Conservation (phyloP, 2,888 invertebrate species). For the Papilio protenor region DNA sequence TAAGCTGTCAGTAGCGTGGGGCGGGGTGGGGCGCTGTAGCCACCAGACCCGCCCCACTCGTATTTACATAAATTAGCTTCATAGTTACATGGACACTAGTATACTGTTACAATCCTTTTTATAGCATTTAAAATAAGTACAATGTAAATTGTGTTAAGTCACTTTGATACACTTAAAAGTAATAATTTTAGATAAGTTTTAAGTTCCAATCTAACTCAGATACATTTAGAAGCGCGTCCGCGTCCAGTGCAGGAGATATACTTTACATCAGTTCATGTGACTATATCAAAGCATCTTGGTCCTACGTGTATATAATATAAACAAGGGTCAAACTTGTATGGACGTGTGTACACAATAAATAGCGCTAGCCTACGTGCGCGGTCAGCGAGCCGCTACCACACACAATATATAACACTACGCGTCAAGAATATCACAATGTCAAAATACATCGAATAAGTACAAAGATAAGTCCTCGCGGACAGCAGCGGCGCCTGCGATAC, state of each 20-base stretch:
- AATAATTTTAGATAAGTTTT: not conserved
- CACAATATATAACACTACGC: conserved; percentile 4
- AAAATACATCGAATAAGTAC: conserved; percentile 40
- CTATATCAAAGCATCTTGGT: not conserved
- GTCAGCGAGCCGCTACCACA: not conserved
- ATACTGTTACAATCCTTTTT: not conserved
- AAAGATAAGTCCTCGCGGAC: not conserved
- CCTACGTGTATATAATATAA: not conserved
- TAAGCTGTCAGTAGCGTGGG: conserved; percentile 38
- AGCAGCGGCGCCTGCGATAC: not conserved
- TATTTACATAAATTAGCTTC: not conserved
- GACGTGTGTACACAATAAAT: conserved; percentile 28
- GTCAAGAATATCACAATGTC: conserved; percentile 48
- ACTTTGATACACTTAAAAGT: not conserved
- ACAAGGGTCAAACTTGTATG: conserved; percentile 3
- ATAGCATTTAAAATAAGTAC: not conserved
- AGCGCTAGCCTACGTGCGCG: conserved; percentile 19
- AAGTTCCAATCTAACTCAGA: not conserved
- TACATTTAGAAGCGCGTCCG: not conserved
- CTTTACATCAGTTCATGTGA: not conserved
- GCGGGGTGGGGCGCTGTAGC: conserved; percentile 19
- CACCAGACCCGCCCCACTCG: not conserved
- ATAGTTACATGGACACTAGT: not conserved
- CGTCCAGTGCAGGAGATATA: not conserved
- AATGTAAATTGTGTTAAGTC: not conserved